These are phyloP conservation scores for Montipora efflorescens DNA, from an alignment of 64 coral and sea anemone species.

Conservation along the genomic window DNA sequence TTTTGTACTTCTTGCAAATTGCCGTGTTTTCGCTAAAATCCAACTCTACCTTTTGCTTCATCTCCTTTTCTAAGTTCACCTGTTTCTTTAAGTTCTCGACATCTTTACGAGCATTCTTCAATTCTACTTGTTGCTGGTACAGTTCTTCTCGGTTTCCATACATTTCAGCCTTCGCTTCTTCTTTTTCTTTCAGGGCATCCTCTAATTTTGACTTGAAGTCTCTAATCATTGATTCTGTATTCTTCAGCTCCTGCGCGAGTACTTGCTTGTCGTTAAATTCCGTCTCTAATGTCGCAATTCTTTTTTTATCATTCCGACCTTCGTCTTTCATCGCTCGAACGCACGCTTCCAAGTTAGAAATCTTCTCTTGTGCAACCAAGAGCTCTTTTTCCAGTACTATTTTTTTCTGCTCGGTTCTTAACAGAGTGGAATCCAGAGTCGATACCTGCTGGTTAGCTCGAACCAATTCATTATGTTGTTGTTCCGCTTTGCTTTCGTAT, in stretches of 20 bases:
- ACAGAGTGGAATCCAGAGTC: constrained; percentile 68
- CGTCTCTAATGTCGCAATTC: constrained; percentile 79
- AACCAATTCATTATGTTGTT: constrained; percentile 57
- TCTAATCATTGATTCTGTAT: constrained; percentile 51
- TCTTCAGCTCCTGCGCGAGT: constrained; percentile 65
- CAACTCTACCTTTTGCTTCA: constrained; percentile 61
- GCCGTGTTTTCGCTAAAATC: constrained; percentile 79
- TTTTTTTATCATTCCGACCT: constrained; percentile 76
- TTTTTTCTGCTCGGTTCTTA: constrained; percentile 80
- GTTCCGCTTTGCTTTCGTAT: constrained; percentile 82
- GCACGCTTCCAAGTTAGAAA: constrained; percentile 62
- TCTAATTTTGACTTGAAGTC: constrained; percentile 74
- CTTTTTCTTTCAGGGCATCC: constrained; percentile 78
- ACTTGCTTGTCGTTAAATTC: constrained; percentile 80
- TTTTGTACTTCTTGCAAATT: constrained; percentile 62
- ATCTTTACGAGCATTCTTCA: constrained; percentile 78
- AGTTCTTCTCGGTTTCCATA: constrained; percentile 63
- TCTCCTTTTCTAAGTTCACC: constrained; percentile 72
- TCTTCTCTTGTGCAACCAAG: constrained; percentile 74
- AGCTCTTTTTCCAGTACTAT: constrained; percentile 77
- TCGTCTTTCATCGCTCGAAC: constrained; percentile 81
- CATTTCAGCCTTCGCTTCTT: constrained; percentile 73
- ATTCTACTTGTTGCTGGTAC: constrained; percentile 50
- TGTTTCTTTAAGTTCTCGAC: constrained; percentile 78
- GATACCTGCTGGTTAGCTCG: constrained; percentile 81